Base-by-base conservation (phyloP, 30 jellyfish, hydroid and myxozoan species). In the Chrysaora quinquecirrha region DNA sequence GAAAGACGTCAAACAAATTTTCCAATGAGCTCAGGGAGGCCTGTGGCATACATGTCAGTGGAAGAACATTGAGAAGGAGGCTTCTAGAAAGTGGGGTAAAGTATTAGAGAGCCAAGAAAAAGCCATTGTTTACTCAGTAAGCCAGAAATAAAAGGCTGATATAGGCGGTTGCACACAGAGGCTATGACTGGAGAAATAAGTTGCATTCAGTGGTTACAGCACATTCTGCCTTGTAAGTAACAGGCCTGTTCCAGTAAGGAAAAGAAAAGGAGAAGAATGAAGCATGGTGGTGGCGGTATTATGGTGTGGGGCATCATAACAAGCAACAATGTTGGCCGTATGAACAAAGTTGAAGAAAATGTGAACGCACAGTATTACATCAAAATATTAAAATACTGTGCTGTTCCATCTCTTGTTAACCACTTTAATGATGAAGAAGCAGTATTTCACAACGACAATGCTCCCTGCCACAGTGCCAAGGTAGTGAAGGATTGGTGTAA, bases 251-350 rank as follows among this genome's bases (percentile, higher is more conserved):
- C 27, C 24, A 49, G 87, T 76, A n/a, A 33, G 89, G 48, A 78
- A 86, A 32, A 61, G 89, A 32, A 30, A 18, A 14, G 89, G 85
- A 29, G 89, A 78, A 68, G 68, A 78, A 48, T 64, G 56, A 80
- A 80, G 75, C 90, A 80, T 48, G 90, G 90, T 14, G 89, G 71
- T 33, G 89, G 89, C n/a, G 69, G 83, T 24, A 67, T 78, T 29
- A 76, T 76, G 87, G 84, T 48, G 64, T 34, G 65, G 34, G 89
- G 48, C 67, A 56, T 68, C 38, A n/a, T 43, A 9, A 32, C 58
- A 2, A 35, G 49, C 48, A 72, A 72, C 19, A 72, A 72, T 1
- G 84, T 19, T 38, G 84, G 84, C 72, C 48, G 48, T 21, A 19
- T 72, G 23, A n/a, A 72, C 63, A 72, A 29, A 75, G 33, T 52